Evolutionary conservation across 1,140 invertebrate species (phyloP), one percentile per base, ranked within the genome.

Genomic region (Zaprionus inermis): DNA sequence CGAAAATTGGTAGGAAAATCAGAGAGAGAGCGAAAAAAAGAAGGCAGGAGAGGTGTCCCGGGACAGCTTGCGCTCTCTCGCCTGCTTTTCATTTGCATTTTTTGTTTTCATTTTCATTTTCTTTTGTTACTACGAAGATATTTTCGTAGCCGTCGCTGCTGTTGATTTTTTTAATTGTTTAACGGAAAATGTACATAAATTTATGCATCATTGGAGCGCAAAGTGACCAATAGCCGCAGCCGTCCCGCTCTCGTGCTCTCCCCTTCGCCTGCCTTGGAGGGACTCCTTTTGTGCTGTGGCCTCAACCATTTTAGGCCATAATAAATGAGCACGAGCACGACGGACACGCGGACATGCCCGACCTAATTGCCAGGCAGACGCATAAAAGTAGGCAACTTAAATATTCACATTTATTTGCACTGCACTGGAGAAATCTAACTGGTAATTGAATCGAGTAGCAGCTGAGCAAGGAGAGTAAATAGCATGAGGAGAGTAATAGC

Each of bases 131-230:
- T 5, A 22, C 18, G 24, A 56, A 71, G 34, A 51, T 22, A 69
- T 38, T 30, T 44, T 55, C 5, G 34, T 9, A 6, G 28, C 41
- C 34, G n/a, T 16, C 30, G 56, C 56, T 46, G 38, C 24, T 28
- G 24, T 28, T 28, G 68, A 69, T 75, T 11, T 22, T 65, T 60
- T 75, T 68, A 78, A 78, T 78, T 73, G 63, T 76, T 78, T 64
- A 58, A 68, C 56, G 41, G 49, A 72, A 72, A 76, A 76, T 76
- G 73, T 64, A 73, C 70, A 73, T 77, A 68, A 77, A 77, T 77
- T 77, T 77, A 77, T 77, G 70, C 63, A 77, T 56, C 61, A 76
- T 76, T 76, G 63, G 11, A 34, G 55, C 32, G 44, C 57, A 69
- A 55, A 73, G 55, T 60, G 67, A 63, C 58, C 66, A 69, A 64